Percentiles rank a stretch among this genome's conserved stretches.
phyloP scores from a whole-genome alignment of 1,140 invertebrate species.

The Aphelinus atriplicis region DNA sequence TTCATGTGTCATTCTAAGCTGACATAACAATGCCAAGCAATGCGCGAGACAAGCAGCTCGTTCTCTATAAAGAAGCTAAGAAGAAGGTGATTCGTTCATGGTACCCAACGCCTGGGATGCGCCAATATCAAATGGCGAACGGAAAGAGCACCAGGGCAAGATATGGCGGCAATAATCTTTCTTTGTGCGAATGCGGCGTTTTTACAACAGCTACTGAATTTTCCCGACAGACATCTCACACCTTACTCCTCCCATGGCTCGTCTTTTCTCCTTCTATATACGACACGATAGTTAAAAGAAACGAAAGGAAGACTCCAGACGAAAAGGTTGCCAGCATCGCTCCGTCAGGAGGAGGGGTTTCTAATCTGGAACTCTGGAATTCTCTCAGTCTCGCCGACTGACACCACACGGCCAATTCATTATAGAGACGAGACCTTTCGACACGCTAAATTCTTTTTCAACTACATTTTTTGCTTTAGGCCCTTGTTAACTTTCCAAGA shows the following conservation, averaged over 20 bases:
- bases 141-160: neutral
- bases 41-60: too few species aligned
- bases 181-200: neutral
- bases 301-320: neutral
- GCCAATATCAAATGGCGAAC: too few species aligned
- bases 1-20: too few species aligned
- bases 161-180: conserved; percentile 16
- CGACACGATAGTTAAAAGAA: neutral
- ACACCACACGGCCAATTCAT: too few species aligned
- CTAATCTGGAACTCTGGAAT: neutral
- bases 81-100: conserved; percentile 10
- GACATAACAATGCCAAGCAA: too few species aligned
- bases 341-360: conserved; percentile 4
- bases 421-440: too few species aligned
- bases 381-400: too few species aligned
- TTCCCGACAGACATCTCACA: neutral
- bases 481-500: too few species aligned
- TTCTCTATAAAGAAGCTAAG: too few species aligned
- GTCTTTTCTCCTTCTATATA: neutral
- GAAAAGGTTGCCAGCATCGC: neutral
- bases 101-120: neutral
- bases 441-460: too few species aligned
- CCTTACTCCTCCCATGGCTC: too few species aligned
- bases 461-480: too few species aligned
- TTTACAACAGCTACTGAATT: conserved; percentile 30